A percentile compares a stretch with the other conserved stretches of the same genome.
These are phyloP conservation scores for Mya arenaria DNA, from an alignment of 1,140 invertebrate genomes.

Conservation along the genomic window DNA sequence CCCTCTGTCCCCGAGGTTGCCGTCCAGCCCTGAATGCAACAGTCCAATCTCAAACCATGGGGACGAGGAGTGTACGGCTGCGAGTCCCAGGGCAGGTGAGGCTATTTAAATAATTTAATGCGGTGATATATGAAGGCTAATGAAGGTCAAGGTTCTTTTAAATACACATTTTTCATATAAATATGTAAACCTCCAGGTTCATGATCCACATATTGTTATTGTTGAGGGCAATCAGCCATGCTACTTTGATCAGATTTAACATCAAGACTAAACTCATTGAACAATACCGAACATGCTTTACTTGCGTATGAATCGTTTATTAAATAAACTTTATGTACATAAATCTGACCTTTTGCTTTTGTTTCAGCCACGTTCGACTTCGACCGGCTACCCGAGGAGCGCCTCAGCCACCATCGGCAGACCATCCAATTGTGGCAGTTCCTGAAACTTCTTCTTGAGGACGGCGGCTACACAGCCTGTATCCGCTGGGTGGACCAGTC, in stretches of 20 bases:
- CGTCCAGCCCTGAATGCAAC: not conserved
- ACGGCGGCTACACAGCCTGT: constrained; percentile 93
- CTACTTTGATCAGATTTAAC: not conserved
- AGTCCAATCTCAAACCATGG: not conserved
- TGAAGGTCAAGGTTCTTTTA: too few species aligned
- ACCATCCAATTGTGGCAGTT: constrained; percentile 99
- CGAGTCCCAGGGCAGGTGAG: too few species aligned
- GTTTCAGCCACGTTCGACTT: not conserved
- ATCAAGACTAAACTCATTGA: not conserved
- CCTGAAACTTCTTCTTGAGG: constrained; percentile 95
- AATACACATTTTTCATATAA: too few species aligned
- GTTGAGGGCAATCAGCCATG: too few species aligned
- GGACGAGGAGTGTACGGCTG: not conserved
- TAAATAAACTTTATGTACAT: not conserved
- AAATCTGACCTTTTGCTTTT: not conserved
- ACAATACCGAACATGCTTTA: not conserved
- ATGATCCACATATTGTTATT: too few species aligned
- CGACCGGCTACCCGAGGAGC: constrained; percentile 35
- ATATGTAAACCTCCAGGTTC: too few species aligned
- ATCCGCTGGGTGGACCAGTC: constrained; percentile 97
- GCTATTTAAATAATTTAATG: too few species aligned
- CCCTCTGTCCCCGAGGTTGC: not conserved
- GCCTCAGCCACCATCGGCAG: constrained; percentile 67
- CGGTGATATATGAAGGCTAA: too few species aligned
- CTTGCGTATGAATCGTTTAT: not conserved